Evolutionary conservation across 1,140 invertebrate genomes (phyloP), one percentile per base, ranked within the genome.

Genomic region (Saccostrea glomerata): DNA sequence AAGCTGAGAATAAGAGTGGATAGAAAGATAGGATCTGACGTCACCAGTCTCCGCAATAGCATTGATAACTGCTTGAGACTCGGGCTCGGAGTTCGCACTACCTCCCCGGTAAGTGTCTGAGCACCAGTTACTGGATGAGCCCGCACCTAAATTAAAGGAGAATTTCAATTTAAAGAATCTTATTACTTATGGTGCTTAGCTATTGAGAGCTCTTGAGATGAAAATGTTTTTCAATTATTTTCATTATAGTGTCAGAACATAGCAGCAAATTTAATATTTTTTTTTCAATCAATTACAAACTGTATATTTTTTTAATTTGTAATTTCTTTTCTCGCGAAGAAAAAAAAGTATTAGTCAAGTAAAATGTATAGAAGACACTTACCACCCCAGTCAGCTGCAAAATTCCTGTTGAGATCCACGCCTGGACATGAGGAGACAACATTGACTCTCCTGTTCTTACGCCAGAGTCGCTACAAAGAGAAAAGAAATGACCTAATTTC

Each of bases 391-490:
- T 92, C 86, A 84, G 86, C 93, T 0, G 85, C 91, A 82, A 92
- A 94, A 85, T 94, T 94, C 82, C 93, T 86, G 87, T 94, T 94
- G 13, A 91, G 89, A 86, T 94, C 93, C 11, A 92, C 92, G 6
- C 93, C 93, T 23, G 47, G 70, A 87, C 93, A 94, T 9, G 60
- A n/a, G 40, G 87, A 63, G 3, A 87, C 86, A 30, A 84, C 84
- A 4, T 60, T 36, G 0, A 36, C 66, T 11, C 54, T 82, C 25
- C 93, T 66, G 36, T 90, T 92, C 86, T 94, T 93, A 84, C 93
- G 86, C 93, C 93, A 93, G 84, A 93, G 66, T 36, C 93, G 84
- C 13, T 89, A 82, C 86, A 85, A 30, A 20, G 77, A 77, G 6
- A 73, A 25, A 25, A 7, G 30, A 2, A 63, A 63, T 63, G n/a